Base-by-base conservation (phyloP, 2,113 vertebrate genomes). In the Takifugu flavidus region DNA sequence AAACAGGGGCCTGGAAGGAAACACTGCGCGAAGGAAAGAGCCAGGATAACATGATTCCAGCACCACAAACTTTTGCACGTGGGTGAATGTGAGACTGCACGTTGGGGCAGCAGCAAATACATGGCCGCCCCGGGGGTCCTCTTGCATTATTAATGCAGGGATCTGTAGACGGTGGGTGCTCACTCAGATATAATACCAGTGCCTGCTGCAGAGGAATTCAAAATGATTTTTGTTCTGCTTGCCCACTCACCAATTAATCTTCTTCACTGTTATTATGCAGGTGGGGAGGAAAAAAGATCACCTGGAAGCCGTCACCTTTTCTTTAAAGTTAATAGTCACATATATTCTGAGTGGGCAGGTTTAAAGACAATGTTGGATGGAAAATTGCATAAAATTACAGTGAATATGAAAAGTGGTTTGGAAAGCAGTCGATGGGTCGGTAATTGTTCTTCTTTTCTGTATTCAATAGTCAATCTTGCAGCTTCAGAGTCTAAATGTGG, bases 81-180 rank as follows among this genome's bases (percentile, higher is more conserved):
- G 8, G 45, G 14, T 50, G 34, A 59, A 59, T 49, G 65, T 49
- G 70, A 4, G 53, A 47, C 56, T 49, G 28, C 52, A 49, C 58
- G 63, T 53, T 4, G 51, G 34, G 34, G 12, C 49, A 51, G 75
- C 70, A 74, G 78, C 77, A 82, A 86, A 87, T 82, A 86, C 77
- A 82, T 78, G 67, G 55, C 69, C 80, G 85, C 84, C 82, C 82
- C 70, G 65, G 57, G 78, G 85, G 77, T 80, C 74, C 75, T 81
- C 25, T 60, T 90, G 83, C 75, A 90, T 88, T 88, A 89, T 90
- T 89, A 86, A 90, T 83, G 78, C 47, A 62, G 70, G 68, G 69
- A 73, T 86, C 54, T 83, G 82, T 82, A 67, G 74, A 76, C 7
- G 34, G 77, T 54, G 62, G 56, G 68, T 55, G 82, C 61, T 55